Evolutionary conservation across 2,113 vertebrate species (phyloP).

Genomic region (Nibea coibor): DNA sequence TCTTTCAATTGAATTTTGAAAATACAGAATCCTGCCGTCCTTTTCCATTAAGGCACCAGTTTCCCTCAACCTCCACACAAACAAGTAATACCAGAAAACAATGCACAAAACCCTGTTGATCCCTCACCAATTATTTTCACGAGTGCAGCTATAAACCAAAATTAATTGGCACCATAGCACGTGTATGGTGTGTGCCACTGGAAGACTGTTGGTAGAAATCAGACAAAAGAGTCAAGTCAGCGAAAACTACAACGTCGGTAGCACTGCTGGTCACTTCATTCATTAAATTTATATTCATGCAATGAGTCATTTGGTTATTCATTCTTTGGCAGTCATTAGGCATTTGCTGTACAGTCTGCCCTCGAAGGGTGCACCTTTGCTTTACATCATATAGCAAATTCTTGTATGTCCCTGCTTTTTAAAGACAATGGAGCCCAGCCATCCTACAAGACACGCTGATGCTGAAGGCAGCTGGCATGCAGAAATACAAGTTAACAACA

Average conservation of each 20-base stretch:
- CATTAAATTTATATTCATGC: neutral
- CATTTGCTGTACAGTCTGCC: no score
- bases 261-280: neutral
- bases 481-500: no score
- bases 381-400: neutral
- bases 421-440: neutral
- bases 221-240: neutral
- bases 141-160: neutral
- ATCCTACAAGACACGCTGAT: neutral
- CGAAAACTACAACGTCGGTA: neutral
- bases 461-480: no score
- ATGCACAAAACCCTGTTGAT: slow-evolving; percentile 16
- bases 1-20: neutral
- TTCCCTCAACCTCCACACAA: neutral
- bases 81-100: neutral
- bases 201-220: slow-evolving; percentile 2
- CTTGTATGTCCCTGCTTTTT: neutral
- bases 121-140: slow-evolving; percentile 12
- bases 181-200: neutral
- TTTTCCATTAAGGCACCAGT: slow-evolving; percentile 3
- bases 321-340: neutral
- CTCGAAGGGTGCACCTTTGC: neutral
- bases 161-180: neutral
- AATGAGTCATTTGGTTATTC: neutral
- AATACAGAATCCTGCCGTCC: neutral